These are phyloP conservation scores for Loriculus beryllinus DNA, from an alignment of 2,797 vertebrate genomes.

Conservation along the genomic window DNA sequence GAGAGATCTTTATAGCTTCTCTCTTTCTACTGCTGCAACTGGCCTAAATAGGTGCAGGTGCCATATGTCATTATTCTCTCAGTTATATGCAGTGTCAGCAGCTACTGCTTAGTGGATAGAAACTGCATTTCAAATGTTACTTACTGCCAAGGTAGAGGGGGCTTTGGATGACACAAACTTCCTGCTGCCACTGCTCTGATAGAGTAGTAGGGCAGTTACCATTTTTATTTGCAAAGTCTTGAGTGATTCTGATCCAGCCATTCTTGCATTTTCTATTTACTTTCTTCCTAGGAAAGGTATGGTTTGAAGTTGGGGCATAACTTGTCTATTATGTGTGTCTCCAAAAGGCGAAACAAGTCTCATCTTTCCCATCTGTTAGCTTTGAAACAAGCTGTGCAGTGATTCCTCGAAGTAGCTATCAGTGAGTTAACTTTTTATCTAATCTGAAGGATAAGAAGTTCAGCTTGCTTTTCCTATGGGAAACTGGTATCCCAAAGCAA, in stretches of 20 bases:
- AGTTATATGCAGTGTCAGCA: background rate
- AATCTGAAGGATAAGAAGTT: background rate
- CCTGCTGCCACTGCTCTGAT: background rate
- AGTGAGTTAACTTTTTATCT: background rate
- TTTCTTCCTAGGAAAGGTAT: background rate
- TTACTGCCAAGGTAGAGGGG: background rate
- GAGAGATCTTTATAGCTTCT: background rate
- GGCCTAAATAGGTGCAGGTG: background rate
- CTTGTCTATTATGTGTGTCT: fast-evolving
- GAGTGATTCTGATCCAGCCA: background rate
- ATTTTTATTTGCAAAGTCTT: background rate
- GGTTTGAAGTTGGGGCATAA: background rate
- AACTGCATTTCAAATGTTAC: background rate
- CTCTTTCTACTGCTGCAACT: background rate
- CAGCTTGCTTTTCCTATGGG: background rate
- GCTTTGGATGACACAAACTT: background rate
- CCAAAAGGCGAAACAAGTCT: background rate
- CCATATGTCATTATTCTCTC: background rate
- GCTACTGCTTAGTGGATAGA: background rate
- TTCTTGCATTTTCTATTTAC: background rate
- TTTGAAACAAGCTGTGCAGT: background rate
- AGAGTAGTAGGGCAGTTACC: background rate
- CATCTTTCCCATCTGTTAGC: background rate
- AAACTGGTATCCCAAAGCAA: background rate
- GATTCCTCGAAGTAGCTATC: background rate